These are phyloP conservation scores for Thera britannica DNA, from an alignment of 2,888 invertebrate genomes.

Conservation along the genomic window DNA sequence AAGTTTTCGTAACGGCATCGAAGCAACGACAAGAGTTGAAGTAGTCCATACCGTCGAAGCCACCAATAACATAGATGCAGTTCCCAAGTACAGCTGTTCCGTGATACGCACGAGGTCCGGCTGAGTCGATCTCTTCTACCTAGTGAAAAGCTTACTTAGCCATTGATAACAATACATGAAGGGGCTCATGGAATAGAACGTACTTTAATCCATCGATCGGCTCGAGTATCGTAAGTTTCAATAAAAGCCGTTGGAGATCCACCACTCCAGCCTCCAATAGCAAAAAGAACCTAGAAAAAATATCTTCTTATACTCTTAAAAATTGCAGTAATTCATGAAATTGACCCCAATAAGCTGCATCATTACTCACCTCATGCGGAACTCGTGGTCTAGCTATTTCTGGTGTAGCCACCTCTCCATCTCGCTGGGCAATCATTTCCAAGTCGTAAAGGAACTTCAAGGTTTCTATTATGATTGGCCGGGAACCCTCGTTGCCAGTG, in stretches of 20 bases:
- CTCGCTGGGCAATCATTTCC: slow-evolving; percentile 92
- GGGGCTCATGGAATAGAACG: slow-evolving; percentile 15
- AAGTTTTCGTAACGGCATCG: slow-evolving; percentile 92
- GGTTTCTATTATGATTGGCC: slow-evolving; percentile 95
- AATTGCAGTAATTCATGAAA: slow-evolving; percentile 1
- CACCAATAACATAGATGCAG: slow-evolving; percentile 95
- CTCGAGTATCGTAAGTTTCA: slow-evolving; percentile 95
- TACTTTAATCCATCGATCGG: slow-evolving; percentile 94
- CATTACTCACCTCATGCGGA: slow-evolving; percentile 88
- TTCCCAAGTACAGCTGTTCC: slow-evolving; percentile 95
- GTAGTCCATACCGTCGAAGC: slow-evolving; percentile 95
- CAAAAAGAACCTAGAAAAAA: slow-evolving; percentile 88
- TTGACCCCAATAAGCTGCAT: slow-evolving; percentile 15
- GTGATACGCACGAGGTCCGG: slow-evolving; percentile 95
- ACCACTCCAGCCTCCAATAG: slow-evolving; percentile 84
- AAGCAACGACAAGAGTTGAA: slow-evolving; percentile 95
- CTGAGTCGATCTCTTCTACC: slow-evolving; percentile 91
- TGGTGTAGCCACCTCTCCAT: slow-evolving; percentile 93
- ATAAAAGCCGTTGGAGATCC: slow-evolving; percentile 91
- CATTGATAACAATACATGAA: slow-evolving; percentile 3
- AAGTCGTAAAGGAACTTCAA: slow-evolving; percentile 96
- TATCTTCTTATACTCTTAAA: slow-evolving; percentile 18
- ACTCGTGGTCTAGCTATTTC: slow-evolving; percentile 93
- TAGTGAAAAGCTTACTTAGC: slow-evolving; percentile 49
- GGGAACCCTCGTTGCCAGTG: slow-evolving; percentile 91